Conservation (phyloP, 2,797 vertebrate genomes). For the Gymnothorax javanicus region DNA sequence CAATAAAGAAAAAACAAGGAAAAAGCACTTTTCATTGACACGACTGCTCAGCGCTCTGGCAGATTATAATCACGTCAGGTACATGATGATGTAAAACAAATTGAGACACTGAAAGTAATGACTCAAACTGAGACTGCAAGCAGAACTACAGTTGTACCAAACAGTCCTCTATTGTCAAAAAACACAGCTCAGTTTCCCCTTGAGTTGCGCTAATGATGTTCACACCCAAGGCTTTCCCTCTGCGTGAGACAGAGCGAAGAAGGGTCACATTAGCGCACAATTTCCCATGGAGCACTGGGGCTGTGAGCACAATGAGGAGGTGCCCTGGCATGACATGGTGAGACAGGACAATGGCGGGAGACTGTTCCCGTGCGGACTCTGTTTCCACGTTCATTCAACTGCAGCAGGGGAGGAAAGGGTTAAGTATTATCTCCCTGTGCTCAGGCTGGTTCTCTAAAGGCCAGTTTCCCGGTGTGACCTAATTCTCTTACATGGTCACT, state of each 20-base stretch:
- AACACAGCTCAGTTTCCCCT: background rate
- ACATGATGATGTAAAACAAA: background rate
- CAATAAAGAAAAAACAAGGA: background rate
- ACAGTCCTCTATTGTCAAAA: background rate
- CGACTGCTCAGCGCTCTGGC: background rate
- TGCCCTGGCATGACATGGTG: background rate
- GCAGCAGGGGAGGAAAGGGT: background rate
- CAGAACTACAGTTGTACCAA: background rate
- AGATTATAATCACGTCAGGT: background rate
- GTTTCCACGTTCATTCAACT: background rate
- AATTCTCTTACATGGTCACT: slow-evolving; percentile 30
- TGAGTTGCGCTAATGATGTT: background rate
- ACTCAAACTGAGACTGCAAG: background rate
- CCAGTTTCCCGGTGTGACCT: slow-evolving; percentile 40
- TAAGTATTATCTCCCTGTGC: slow-evolving; percentile 38
- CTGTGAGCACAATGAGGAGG: background rate
- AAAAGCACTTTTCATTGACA: background rate
- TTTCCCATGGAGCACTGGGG: background rate
- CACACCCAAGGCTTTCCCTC: background rate
- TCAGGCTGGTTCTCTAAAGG: slow-evolving; percentile 39
- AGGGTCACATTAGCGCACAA: background rate
- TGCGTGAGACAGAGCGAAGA: background rate
- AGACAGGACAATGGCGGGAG: background rate
- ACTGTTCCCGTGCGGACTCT: background rate
- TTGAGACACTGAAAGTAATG: background rate